Percentiles rank a stretch among this genome's conserved stretches.
Evolutionary conservation across 2,113 vertebrate species (phyloP).

Genomic region (Periophthalmus modestus): DNA sequence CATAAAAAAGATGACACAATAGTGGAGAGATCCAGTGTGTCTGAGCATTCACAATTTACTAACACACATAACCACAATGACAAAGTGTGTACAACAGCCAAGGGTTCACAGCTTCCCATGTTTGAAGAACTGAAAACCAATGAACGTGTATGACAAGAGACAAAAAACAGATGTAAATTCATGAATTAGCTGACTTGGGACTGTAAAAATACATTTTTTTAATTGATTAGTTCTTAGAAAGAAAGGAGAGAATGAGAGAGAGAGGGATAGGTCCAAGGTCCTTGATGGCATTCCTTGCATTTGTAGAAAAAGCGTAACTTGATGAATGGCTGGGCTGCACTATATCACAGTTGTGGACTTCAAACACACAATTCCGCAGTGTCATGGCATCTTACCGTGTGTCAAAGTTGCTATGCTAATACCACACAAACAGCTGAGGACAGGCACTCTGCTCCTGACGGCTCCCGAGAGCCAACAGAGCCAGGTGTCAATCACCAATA

Average conservation of each 20-base stretch:
- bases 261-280: conserved; percentile 24
- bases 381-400: conserved; percentile 14
- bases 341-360: conserved; percentile 49
- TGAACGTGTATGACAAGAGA: conserved; percentile 16
- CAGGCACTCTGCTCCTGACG: conserved; percentile 45
- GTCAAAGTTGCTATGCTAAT: conserved; percentile 39
- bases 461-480: conserved; percentile 41
- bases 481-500: conserved; percentile 53
- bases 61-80: conserved; percentile 16
- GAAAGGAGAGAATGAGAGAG: neutral
- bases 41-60: conserved; percentile 38
- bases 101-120: conserved; percentile 38
- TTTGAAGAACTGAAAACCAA: conserved; percentile 32
- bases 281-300: conserved; percentile 29
- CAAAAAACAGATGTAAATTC: neutral
- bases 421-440: conserved; percentile 59
- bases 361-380: conserved; percentile 43
- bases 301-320: conserved; percentile 24
- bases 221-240: neutral
- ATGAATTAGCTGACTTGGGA: neutral
- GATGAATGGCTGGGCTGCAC: conserved; percentile 10
- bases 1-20: conserved; percentile 49
- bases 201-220: conserved; percentile 4
- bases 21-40: conserved; percentile 39
- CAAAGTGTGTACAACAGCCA: conserved; percentile 26